Evolutionary conservation across 2,797 vertebrate genomes (phyloP).

Genomic region (Lophius americanus): DNA sequence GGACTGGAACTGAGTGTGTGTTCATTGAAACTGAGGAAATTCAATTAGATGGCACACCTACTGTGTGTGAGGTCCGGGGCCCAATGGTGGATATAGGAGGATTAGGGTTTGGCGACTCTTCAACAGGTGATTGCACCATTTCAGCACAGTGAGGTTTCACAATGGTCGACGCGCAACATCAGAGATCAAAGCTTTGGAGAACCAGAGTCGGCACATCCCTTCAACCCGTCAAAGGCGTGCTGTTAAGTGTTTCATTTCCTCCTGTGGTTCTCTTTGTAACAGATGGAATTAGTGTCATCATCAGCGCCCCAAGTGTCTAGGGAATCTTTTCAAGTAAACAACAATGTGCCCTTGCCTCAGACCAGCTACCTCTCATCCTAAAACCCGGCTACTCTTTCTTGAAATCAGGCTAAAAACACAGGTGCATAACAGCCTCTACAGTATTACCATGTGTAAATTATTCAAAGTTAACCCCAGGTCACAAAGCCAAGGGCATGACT

Average conservation of each 20-base stretch:
- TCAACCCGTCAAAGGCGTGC: slow-evolving; percentile 61
- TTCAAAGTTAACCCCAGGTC: slow-evolving; percentile 48
- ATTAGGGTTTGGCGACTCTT: slow-evolving; percentile 77
- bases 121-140: slow-evolving; percentile 65
- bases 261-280: slow-evolving; percentile 58
- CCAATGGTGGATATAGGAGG: slow-evolving; percentile 77
- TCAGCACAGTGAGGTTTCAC: slow-evolving; percentile 69
- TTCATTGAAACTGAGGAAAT: slow-evolving; percentile 89
- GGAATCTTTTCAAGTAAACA: slow-evolving; percentile 52
- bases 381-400: slow-evolving; percentile 8
- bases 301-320: slow-evolving; percentile 24
- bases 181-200: slow-evolving; percentile 70
- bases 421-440: not conserved
- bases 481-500: slow-evolving; percentile 58
- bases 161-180: slow-evolving; percentile 68
- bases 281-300: slow-evolving; percentile 64
- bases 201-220: slow-evolving; percentile 47
- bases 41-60: slow-evolving; percentile 85
- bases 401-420: slow-evolving; percentile 18
- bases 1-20: slow-evolving; percentile 83
- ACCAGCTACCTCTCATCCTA: slow-evolving; percentile 41
- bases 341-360: slow-evolving; percentile 43
- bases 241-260: slow-evolving; percentile 69
- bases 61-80: slow-evolving; percentile 65
- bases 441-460: slow-evolving; percentile 45